Base-by-base conservation (phyloP, 2,797 vertebrate species). In the Gephyroberyx darwinii region DNA sequence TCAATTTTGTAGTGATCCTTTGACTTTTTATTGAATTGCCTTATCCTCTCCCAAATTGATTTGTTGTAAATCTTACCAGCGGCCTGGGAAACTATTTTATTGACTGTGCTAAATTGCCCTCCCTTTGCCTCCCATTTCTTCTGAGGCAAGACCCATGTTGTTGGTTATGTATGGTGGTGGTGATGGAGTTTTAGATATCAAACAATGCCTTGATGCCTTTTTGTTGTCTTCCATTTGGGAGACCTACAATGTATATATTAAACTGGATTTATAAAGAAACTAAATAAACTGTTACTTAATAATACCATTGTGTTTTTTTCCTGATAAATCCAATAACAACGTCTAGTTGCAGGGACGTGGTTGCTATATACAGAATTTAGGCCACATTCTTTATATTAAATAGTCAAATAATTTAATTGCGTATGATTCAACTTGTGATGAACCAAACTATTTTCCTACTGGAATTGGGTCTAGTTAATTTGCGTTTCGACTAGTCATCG, bases 201-300 rank as follows among this genome's bases (percentile, higher is more conserved):
- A 90, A 86, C 81, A 92, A 94, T 92, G 90, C 94, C 94, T 93
- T 87, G 89, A 93, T 94, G 94, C 94, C 93, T 95, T 93, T 94
- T 80, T 90, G 91, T 94, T 93, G 90, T 93, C 92, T 93, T 91
- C 91, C 82, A 76, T 79, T 86, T 78, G 78, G 92, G 86, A 92
- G 92, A 88, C 86, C 88, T 90, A 91, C 81, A 90, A 86, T 93
- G 91, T 93, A 86, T 47, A 91, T 89, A 91, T 82, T 89, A 87
- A 90, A 88, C 67, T 88, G 90, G 93, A 94, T 95, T 94, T 94
- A 93, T 94, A 94, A 92, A 81, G 79, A 84, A 93, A 92, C 89
- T 84, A 83, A 93, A 93, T 92, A 91, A 94, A 94, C 9, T 53
- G 71, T 74, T 85, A 60, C n/a, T n/a, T n/a, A 41, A 80, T 86